Evolutionary conservation across 2,888 invertebrate species (phyloP), one percentile per base, ranked within the genome.

Genomic region (Apamea monoglypha): DNA sequence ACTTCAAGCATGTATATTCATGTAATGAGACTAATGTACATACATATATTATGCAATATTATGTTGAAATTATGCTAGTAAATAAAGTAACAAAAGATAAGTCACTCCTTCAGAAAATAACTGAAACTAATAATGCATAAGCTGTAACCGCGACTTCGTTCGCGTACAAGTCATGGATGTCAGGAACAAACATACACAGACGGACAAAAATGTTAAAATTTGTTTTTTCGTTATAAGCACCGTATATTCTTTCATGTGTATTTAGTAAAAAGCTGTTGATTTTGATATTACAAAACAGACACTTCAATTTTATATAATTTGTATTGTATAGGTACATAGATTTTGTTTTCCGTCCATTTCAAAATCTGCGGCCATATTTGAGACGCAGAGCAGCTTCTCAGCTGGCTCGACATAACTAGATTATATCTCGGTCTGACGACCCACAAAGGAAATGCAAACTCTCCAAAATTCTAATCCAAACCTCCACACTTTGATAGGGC

Each of bases 391-490:
- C 61, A 44, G 63, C 63, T 71, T 71, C 76, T 68, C 64, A 69
- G 32, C 67, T 29, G 29, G 29, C 64, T 68, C 36, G n/a, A 68
- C 53, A 67, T 76, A 87, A 77, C 71, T 69, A 25, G 70, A 80
- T 86, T 77, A 81, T 71, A 7, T 67, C 44, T 36, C 69, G 32
- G 67, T 74, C 72, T 25, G 76, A 73, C 68, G 67, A 25, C 18
- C 32, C 56, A 80, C 84, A 83, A 87, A 84, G 71, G 78, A 82
- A 77, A 81, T 80, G 76, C 74, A 78, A 84, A 80, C 80, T 47
- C 70, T 84, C 32, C 56, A 36, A 82, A 86, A 84, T 79, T 72
- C 68, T 50, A 68, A 69, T 72, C 67, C 25, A 80, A 80, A 78
- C 72, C 66, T 66, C 25, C 14, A 76, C 69, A 36, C 10, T 44